Evolutionary conservation across 2,888 invertebrate species (phyloP).

Genomic region (Drosophila fungiperda): DNA sequence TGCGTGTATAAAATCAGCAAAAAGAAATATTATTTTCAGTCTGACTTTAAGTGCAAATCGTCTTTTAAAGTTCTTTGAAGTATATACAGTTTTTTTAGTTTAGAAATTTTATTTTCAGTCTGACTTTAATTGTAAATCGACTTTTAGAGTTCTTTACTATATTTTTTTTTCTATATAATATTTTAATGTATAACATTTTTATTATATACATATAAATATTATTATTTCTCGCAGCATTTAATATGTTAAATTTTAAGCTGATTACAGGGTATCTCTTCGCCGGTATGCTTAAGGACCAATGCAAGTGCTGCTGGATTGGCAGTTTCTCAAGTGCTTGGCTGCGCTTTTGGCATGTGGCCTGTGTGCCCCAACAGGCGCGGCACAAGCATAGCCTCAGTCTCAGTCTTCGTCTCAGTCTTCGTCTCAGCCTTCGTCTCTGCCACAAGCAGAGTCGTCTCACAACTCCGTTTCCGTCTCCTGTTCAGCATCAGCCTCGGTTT

Average conservation of each 20-base stretch:
- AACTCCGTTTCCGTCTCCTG: constrained; percentile 30
- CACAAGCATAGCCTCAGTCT: constrained; percentile 15
- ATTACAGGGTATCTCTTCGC: background rate
- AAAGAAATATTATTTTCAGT: background rate
- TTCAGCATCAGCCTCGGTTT: constrained; percentile 23
- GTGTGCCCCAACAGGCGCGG: constrained; percentile 49
- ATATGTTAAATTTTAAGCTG: background rate
- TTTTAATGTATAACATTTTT: no score
- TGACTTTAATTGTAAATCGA: background rate
- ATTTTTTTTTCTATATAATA: background rate
- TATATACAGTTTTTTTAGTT: no score
- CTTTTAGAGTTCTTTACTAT: accelerated
- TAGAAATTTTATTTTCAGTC: no score
- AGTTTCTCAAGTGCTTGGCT: constrained; percentile 70
- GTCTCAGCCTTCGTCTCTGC: background rate
- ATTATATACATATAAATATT: no score
- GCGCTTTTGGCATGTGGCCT: constrained; percentile 73
- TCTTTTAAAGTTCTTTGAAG: no score
- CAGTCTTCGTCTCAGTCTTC: background rate
- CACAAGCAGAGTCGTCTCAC: constrained; percentile 7
- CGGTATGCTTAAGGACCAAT: background rate
- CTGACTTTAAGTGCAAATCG: background rate
- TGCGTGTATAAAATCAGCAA: background rate
- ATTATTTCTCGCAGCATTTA: background rate
- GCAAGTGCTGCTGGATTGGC: constrained; percentile 41